Conservation (phyloP, 2,113 vertebrate genomes). For the Brachionichthys hirsutus region DNA sequence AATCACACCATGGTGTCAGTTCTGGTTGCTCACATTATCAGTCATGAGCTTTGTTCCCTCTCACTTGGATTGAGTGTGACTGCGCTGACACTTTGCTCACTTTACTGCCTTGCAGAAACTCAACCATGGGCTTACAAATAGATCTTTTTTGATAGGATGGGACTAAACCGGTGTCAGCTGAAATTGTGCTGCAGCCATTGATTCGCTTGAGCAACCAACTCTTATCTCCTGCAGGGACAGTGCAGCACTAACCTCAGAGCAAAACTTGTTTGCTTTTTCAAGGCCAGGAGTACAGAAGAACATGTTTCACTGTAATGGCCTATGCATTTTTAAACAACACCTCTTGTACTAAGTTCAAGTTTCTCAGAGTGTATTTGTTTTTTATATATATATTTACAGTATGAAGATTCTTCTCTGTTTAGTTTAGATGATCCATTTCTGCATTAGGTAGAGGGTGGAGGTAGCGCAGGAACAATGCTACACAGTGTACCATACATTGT, state of each 20-base stretch:
- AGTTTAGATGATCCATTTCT: conserved; percentile 20
- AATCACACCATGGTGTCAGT: conserved; percentile 11
- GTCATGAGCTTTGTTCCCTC: not conserved
- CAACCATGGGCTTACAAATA: conserved; percentile 19
- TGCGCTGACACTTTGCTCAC: conserved; percentile 1
- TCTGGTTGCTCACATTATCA: conserved; percentile 9
- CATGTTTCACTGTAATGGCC: conserved; percentile 59
- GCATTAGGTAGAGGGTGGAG: not conserved
- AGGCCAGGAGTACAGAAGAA: conserved; percentile 28
- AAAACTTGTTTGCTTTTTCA: conserved; percentile 20
- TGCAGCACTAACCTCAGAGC: conserved; percentile 26
- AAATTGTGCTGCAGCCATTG: conserved; percentile 45
- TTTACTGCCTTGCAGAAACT: conserved; percentile 21
- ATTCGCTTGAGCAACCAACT: conserved; percentile 38
- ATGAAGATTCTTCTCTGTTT: conserved; percentile 32
- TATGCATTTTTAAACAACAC: conserved; percentile 60
- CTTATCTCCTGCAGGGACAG: conserved; percentile 34
- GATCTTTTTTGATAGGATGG: conserved; percentile 44
- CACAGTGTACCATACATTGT: not conserved
- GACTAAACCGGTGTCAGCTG: conserved; percentile 56
- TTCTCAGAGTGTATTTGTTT: conserved; percentile 9
- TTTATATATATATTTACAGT: conserved; percentile 15
- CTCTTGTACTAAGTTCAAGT: conserved; percentile 22
- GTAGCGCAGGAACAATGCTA: not conserved
- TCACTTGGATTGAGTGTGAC: not conserved